These are phyloP conservation scores for Drosophila paramelanica DNA, from an alignment of 2,888 invertebrate genomes.

Conservation along the genomic window DNA sequence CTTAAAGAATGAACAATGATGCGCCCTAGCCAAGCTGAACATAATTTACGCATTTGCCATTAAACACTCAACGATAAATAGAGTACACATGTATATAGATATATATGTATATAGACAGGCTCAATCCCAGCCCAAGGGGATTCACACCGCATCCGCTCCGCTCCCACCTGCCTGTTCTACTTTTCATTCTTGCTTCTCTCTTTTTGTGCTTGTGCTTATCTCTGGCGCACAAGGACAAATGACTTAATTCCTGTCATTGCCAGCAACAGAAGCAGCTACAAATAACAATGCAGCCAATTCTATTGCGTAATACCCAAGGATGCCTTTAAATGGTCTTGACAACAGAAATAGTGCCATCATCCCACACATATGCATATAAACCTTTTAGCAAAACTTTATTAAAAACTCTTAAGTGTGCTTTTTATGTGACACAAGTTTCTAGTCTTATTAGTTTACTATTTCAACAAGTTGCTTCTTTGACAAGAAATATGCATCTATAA, in stretches of 20 bases:
- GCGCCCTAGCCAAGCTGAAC: slow-evolving; percentile 66
- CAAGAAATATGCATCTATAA: slow-evolving; percentile 4
- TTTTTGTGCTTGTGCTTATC: slow-evolving; percentile 54
- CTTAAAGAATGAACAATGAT: slow-evolving; percentile 51
- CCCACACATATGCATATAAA: slow-evolving; percentile 1
- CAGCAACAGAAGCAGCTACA: slow-evolving; percentile 36
- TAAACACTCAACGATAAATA: slow-evolving; percentile 73
- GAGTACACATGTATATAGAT: neutral
- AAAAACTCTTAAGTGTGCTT: slow-evolving; percentile 1
- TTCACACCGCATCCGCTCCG: neutral
- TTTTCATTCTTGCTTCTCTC: slow-evolving; percentile 1
- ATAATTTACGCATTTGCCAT: slow-evolving; percentile 83
- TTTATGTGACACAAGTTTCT: neutral
- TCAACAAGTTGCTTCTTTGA: neutral
- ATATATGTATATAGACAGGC: neutral
- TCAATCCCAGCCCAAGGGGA: slow-evolving; percentile 7
- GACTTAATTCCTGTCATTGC: slow-evolving; percentile 78
- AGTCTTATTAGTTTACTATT: neutral
- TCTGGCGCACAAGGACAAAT: slow-evolving; percentile 77
- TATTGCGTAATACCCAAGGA: slow-evolving; percentile 22
- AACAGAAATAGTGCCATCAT: neutral
- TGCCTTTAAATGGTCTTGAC: slow-evolving; percentile 1
- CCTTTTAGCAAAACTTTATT: neutral
- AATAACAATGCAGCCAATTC: slow-evolving; percentile 39
- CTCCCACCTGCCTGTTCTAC: slow-evolving; percentile 29